phyloP scores from a whole-genome alignment of 1,140 invertebrate genomes.

The Myzus persicae region DNA sequence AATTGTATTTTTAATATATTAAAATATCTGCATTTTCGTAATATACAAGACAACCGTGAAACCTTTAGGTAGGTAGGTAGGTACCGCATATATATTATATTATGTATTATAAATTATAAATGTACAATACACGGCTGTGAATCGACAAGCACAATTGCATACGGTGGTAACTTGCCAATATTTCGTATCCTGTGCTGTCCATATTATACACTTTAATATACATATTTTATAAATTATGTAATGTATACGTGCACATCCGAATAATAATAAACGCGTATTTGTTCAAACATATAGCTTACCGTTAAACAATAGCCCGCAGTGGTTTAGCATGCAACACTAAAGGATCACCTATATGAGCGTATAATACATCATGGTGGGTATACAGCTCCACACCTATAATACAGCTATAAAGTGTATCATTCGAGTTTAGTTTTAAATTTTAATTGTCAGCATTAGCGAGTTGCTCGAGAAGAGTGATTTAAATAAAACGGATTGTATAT shows the following conservation, averaged over 20 bases:
- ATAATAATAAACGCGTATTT: background rate
- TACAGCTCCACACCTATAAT: background rate
- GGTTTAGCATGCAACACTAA: background rate
- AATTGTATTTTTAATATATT: background rate
- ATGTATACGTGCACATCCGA: background rate
- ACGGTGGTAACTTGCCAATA: background rate
- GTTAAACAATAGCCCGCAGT: conserved; percentile 20
- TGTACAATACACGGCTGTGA: background rate
- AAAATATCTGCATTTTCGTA: background rate
- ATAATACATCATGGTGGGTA: background rate
- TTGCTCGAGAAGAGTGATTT: background rate
- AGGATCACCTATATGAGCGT: background rate
- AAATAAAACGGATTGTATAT: background rate
- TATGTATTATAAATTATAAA: background rate
- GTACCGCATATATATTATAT: background rate
- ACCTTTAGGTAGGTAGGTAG: background rate
- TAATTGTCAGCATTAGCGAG: background rate
- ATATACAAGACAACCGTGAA: background rate
- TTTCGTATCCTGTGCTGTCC: background rate
- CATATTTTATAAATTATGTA: conserved; percentile 36
- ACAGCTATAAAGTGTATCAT: background rate
- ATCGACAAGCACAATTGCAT: background rate
- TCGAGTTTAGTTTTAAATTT: background rate
- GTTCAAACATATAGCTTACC: background rate
- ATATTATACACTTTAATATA: background rate